phyloP scores from a whole-genome alignment of 30 jellyfish, hydroid and myxozoan genomes.

The Pseudorhiza aurosa region DNA sequence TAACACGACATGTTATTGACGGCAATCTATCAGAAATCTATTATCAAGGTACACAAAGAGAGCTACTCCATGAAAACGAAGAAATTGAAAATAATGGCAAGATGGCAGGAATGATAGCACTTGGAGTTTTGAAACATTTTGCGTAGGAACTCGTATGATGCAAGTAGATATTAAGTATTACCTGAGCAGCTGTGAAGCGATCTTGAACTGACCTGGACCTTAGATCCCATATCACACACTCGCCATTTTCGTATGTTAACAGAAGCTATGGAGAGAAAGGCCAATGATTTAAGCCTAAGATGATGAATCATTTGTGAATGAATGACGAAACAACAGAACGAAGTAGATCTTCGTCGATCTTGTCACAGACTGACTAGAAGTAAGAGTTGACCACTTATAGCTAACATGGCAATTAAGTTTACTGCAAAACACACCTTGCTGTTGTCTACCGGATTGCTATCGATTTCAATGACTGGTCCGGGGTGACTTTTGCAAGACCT shows the following conservation, averaged over 20 bases:
- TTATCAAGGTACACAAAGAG: no score
- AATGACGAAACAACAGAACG: background rate
- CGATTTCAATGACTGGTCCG: slow-evolving; percentile 87
- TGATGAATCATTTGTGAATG: background rate
- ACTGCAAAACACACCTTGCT: slow-evolving; percentile 66
- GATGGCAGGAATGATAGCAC: no score
- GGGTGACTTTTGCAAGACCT: slow-evolving; percentile 93
- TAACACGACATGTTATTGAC: no score
- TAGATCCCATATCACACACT: slow-evolving; percentile 88
- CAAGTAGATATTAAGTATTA: no score
- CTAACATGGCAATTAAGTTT: no score
- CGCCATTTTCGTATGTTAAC: slow-evolving; percentile 77
- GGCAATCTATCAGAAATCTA: no score
- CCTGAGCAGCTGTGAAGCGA: slow-evolving; percentile 73
- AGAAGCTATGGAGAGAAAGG: slow-evolving; percentile 44
- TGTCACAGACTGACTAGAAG: no score
- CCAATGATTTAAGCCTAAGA: background rate
- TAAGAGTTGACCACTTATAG: no score
- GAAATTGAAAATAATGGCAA: no score
- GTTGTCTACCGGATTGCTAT: slow-evolving; percentile 86
- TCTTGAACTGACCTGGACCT: slow-evolving; percentile 58
- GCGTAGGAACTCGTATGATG: no score
- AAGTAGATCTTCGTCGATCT: background rate
- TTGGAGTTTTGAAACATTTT: no score
- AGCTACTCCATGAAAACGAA: no score